Evolutionary conservation across 1,140 invertebrate species (phyloP), one percentile per base, ranked within the genome.

Genomic region (Cydia strobilella): DNA sequence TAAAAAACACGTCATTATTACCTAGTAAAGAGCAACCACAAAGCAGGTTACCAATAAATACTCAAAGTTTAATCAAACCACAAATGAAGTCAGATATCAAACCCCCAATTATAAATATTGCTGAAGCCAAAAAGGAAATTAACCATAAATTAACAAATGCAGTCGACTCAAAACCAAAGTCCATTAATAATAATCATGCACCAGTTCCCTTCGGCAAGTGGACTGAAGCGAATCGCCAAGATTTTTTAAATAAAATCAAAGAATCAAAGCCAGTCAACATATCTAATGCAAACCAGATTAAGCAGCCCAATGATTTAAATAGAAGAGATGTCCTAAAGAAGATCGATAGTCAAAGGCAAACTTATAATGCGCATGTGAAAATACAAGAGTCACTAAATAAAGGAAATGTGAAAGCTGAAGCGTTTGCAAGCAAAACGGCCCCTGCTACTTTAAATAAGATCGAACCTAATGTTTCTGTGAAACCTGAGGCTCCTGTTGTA

Each of bases 151-250:
- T 3, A 27, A 86, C 82, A 15, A 76, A 20, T 45, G 80, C 82
- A 74, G 59, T 73, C 42, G 25, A 18, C 6, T 35, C 66, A 27
- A 75, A 79, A 72, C 20, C 78, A 20, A 88, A 89, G 77, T 76
- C 84, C 31, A 80, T 78, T 39, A 85, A 80, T 65, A 85, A 83
- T 78, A 85, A 85, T 74, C 82, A 87, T 79, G 77, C 79, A 48
- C 83, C 86, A 72, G 90, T 93, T 63, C 91, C 91, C 31, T 93
- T 93, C 82, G 91, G 91, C 12, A 87, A 89, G 79, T 93, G 91
- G 91, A 93, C 91, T 42, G 88, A 89, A 76, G 90, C 84, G 5
- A 90, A 93, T 72, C 86, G 87, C 71, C 90, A 93, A 82, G 89
- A 88, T 74, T 93, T 91, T 84, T 78, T 93, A 54, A 90, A 91